Evolutionary conservation across 2,113 vertebrate species (phyloP), one percentile per base, ranked within the genome.

Genomic region (Struthio camelus): DNA sequence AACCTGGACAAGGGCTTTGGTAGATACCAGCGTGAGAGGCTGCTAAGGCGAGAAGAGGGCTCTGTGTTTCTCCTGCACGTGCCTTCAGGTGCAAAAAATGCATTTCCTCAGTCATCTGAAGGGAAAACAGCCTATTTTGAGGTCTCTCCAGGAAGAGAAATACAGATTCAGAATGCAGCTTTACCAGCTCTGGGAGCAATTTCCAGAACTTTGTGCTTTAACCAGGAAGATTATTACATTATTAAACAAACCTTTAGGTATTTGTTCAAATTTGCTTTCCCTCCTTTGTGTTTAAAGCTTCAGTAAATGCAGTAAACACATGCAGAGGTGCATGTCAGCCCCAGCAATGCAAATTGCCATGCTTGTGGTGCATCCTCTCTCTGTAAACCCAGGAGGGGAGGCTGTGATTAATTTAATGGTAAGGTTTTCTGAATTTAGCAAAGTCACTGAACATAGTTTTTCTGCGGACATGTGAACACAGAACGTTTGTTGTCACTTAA

Each of bases 391-490:
- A 61, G 42, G 76, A 88, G 65, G 87, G 53, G 58, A 44, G 23
- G 2, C n/a, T 72, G n/a, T 76, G 53, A 73, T 85, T 96, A 91
- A 70, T 80, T 89, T 87, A 87, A 89, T 38, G 20, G 28, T 44
- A 72, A 77, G 66, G 4, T 6, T 81, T 93, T 32, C 38, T 85
- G 32, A 9, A 46, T 89, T 90, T 79, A 81, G 65, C 61, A 72
- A 76, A 87, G 95, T 76, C 3, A 59, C 42, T 69, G 69, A 90
- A 84, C 51, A 23, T 65, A 79, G 14, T 6, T 67, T 66, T 77
- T 50, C 32, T 56, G 17, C 81, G 42, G 15, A n/a, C 0, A 0
- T 0, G 0, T 44, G 70, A 89, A 81, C 32, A 72, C 2, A 48
- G 19, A 27, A 50, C 13, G 5, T 70, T 85, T 80, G 46, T 53